Evolutionary conservation across 2,888 invertebrate species (phyloP).

Genomic region (Drosophila paracracens): DNA sequence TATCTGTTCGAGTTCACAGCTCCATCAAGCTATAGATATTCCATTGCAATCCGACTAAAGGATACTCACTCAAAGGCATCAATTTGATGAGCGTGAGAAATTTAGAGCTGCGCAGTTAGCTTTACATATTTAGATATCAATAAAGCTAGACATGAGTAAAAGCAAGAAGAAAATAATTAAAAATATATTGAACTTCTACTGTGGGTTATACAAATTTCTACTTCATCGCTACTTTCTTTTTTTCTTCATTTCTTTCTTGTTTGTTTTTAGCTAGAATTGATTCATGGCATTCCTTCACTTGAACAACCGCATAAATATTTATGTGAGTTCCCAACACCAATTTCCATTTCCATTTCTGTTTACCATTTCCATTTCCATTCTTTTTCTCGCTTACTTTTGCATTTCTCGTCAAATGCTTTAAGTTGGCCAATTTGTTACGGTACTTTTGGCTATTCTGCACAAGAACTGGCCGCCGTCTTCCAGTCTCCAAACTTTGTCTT

Average conservation of each 20-base stretch:
- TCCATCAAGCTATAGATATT: conserved; percentile 38
- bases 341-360: conserved; percentile 28
- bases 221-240: background rate
- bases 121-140: background rate
- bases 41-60: conserved; percentile 28
- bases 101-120: conserved; percentile 17
- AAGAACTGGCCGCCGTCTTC: conserved; percentile 20
- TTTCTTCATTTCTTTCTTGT: background rate
- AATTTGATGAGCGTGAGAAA: conserved; percentile 65
- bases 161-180: background rate
- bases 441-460: conserved; percentile 59
- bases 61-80: conserved; percentile 36
- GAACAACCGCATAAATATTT: conserved; percentile 72
- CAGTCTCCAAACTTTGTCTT: conserved; percentile 27
- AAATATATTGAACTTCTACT: background rate
- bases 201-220: background rate
- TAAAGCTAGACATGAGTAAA: background rate
- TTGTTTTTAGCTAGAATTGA: conserved; percentile 12
- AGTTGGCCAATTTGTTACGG: conserved; percentile 73
- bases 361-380: conserved; percentile 34
- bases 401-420: conserved; percentile 68
- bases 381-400: conserved; percentile 51
- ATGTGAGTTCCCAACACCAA: conserved; percentile 45
- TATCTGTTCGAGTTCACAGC: conserved; percentile 62
- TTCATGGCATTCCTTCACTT: conserved; percentile 41